These are phyloP conservation scores for Eumeta japonica DNA, from an alignment of 1,140 invertebrate genomes.

Conservation along the genomic window DNA sequence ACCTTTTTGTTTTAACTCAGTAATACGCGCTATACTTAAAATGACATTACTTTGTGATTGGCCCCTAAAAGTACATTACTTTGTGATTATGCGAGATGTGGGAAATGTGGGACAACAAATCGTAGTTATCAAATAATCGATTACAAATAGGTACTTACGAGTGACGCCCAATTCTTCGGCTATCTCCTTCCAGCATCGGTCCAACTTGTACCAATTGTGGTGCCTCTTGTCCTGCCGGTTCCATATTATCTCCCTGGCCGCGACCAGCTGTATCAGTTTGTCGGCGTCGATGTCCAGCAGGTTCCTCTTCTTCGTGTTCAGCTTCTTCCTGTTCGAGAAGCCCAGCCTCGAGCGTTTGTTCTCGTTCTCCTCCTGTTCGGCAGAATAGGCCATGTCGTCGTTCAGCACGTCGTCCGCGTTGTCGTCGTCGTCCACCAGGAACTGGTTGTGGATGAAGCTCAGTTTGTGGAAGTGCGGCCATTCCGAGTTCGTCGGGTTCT, in stretches of 20 bases:
- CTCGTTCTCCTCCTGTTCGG: not conserved
- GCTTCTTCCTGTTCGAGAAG: slow-evolving; percentile 44
- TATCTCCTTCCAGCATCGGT: slow-evolving; percentile 49
- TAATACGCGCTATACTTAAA: too few relatives aligned
- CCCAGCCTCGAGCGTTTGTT: slow-evolving; percentile 27
- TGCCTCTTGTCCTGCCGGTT: slow-evolving; percentile 45
- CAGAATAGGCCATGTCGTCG: slow-evolving; percentile 29
- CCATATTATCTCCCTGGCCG: slow-evolving; percentile 42
- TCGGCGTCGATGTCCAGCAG: slow-evolving; percentile 48
- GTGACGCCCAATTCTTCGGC: slow-evolving; percentile 40
- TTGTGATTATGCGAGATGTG: too few relatives aligned
- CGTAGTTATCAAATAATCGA: too few relatives aligned
- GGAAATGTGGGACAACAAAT: too few relatives aligned
- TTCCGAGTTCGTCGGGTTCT: slow-evolving; percentile 35
- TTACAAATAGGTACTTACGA: slow-evolving; percentile 26
- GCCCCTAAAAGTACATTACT: too few relatives aligned
- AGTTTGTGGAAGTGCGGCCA: slow-evolving; percentile 48
- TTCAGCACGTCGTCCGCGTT: slow-evolving; percentile 31
- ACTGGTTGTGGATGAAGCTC: slow-evolving; percentile 46
- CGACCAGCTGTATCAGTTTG: slow-evolving; percentile 41
- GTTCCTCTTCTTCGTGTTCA: slow-evolving; percentile 43
- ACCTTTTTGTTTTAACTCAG: too few relatives aligned
- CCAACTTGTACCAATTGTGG: slow-evolving; percentile 49
- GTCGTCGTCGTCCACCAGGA: slow-evolving; percentile 44
- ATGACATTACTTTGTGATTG: too few relatives aligned